Evolutionary conservation across 2,797 vertebrate genomes (phyloP), one percentile per base, ranked within the genome.

Genomic region (Sphaeramia orbicularis): DNA sequence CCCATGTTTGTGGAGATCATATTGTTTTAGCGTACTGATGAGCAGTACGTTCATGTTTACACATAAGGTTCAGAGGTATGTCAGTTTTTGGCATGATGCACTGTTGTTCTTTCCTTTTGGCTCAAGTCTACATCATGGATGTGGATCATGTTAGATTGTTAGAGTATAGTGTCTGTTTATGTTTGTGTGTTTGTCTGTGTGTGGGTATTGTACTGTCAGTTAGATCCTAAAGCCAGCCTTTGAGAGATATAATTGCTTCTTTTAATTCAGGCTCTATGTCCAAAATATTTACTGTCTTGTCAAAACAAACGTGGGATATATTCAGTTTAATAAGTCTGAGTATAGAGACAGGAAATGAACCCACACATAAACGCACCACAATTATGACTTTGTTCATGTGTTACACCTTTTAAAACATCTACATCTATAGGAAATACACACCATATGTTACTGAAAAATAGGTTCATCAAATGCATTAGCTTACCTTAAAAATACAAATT

Each of bases 1-100:
- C 71, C 35, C 49, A 56, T 30, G 65, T 42, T 68, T 15, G 59
- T 54, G 61, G 60, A 63, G 57, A 35, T 13, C 65, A 35, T 78
- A 74, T 74, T 76, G 64, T 82, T 75, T 53, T 68, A 81, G 58
- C 64, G 42, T 74, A 62, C 68, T 71, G 73, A 80, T 67, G 70
- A 78, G 68, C 48, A 0, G 56, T 59, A 55, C 68, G 71, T 86
- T 83, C 71, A 84, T 82, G 72, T 59, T 65, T 27, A 74, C 61
- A 79, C 84, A 80, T 52, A 55, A 80, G 81, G 49, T 69, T 57
- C 48, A 1, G 65, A 48, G 74, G 51, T 49, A 65, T 84, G 80
- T 86, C 47, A 41, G 2, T 63, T 59, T 71, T 38, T 86, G 76
- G 81, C 71, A 55, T 0, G 19, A 16, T 48, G 43, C 54, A 19